phyloP scores from a whole-genome alignment of 1,140 invertebrate genomes.

The Amphibalanus amphitrite region DNA sequence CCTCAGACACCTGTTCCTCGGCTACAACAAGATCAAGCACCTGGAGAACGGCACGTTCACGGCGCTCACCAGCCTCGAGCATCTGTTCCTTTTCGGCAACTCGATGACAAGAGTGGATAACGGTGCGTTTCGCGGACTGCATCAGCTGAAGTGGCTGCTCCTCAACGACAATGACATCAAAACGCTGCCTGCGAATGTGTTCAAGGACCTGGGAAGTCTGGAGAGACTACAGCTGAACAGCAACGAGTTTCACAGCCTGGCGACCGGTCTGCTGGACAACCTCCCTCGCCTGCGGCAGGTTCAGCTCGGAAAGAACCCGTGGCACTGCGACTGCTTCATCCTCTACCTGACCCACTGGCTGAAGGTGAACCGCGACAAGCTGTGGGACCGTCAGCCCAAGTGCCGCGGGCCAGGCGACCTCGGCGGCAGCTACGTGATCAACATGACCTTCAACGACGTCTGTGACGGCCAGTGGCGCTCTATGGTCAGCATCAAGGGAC shows the following conservation, averaged over 20 bases:
- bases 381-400: constrained; percentile 51
- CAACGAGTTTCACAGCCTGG: constrained; percentile 53
- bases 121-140: constrained; percentile 34
- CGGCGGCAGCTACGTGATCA: constrained; percentile 44
- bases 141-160: constrained; percentile 37
- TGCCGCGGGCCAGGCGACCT: constrained; percentile 55
- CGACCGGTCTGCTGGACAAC: constrained; percentile 45
- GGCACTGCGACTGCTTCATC: constrained; percentile 67
- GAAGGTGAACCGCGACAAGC: constrained; percentile 41
- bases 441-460: constrained; percentile 56
- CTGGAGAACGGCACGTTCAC: constrained; percentile 33
- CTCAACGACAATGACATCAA: constrained; percentile 42
- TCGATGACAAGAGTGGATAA: constrained; percentile 33
- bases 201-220: constrained; percentile 30
- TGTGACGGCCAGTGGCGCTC: constrained; percentile 70
- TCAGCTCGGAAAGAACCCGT: constrained; percentile 61
- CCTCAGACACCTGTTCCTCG: constrained; percentile 38
- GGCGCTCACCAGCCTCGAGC: constrained; percentile 28
- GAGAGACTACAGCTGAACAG: constrained; percentile 49
- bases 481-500: constrained; percentile 33
- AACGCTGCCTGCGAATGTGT: constrained; percentile 31
- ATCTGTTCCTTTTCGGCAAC: constrained; percentile 42
- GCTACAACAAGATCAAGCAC: constrained; percentile 35
- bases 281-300: constrained; percentile 45
- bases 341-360: constrained; percentile 52